Evolutionary conservation across 2,888 invertebrate genomes (phyloP).

Genomic region (Baccha elongata): DNA sequence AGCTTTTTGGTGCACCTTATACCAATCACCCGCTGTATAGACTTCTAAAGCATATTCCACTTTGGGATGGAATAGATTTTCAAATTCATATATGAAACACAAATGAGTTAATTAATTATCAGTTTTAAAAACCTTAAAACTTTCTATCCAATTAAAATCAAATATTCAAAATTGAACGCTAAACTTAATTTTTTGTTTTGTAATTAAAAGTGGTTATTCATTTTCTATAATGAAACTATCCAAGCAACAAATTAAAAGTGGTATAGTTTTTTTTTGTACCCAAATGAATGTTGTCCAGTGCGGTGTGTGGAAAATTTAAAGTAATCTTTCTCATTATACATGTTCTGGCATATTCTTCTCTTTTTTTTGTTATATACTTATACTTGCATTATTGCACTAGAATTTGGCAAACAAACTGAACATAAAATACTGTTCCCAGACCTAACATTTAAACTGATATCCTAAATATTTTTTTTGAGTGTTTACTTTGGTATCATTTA

Average conservation of each 20-base stretch:
- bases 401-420: not conserved
- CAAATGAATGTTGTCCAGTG: conserved; percentile 42
- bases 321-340: conserved; percentile 36
- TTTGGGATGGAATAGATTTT: too few relatives aligned
- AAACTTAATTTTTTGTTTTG: too few relatives aligned
- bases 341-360: conserved; percentile 17
- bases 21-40: too few relatives aligned
- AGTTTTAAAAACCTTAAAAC: too few relatives aligned
- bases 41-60: too few relatives aligned
- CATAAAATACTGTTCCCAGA: conserved; percentile 12
- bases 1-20: too few relatives aligned
- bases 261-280: too few relatives aligned
- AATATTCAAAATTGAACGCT: too few relatives aligned
- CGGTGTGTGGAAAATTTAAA: conserved; percentile 47
- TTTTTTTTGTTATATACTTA: conserved; percentile 35
- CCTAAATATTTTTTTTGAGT: conserved; percentile 50
- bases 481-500: conserved; percentile 24
- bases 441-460: conserved; percentile 45
- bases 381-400: conserved; percentile 39
- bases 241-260: conserved; percentile 7
- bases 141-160: too few relatives aligned
- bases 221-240: conserved; percentile 12
- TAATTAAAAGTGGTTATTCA: too few relatives aligned
- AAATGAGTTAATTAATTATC: too few relatives aligned
- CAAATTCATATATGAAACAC: too few relatives aligned